Percentiles rank a stretch among this genome's conserved stretches.
Evolutionary conservation across 2,797 vertebrate species (phyloP).

Genomic region (Meda fulgida): DNA sequence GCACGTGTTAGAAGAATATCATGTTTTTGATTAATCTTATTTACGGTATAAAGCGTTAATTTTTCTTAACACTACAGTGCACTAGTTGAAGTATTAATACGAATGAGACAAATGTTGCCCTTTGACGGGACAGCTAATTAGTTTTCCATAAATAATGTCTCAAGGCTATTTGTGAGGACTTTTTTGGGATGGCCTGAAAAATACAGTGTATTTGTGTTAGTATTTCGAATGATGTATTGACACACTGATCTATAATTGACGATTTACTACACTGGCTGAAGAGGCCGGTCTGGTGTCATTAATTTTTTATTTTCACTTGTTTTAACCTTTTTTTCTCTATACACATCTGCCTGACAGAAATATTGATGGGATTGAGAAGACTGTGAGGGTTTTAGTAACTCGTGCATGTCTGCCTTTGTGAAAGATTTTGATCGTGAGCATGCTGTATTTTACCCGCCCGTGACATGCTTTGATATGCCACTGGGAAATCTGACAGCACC

Average conservation of each 20-base stretch:
- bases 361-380: slow-evolving; percentile 46
- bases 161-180: slow-evolving; percentile 1
- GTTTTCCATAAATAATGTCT: slow-evolving; percentile 33
- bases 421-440: slow-evolving; percentile 33
- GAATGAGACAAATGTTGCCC: slow-evolving; percentile 16
- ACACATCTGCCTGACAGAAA: slow-evolving; percentile 62
- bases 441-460: slow-evolving; percentile 44
- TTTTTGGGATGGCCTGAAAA: slow-evolving; percentile 45
- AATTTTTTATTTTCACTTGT: slow-evolving; percentile 60
- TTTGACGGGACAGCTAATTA: slow-evolving; percentile 8
- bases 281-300: slow-evolving; percentile 54
- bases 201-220: slow-evolving; percentile 54
- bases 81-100: not conserved
- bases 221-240: slow-evolving; percentile 58
- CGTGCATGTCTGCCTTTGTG: slow-evolving; percentile 30
- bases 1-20: not conserved
- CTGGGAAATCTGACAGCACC: slow-evolving; percentile 60
- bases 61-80: not conserved
- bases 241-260: slow-evolving; percentile 61
- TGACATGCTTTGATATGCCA: slow-evolving; percentile 66
- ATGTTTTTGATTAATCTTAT: not conserved
- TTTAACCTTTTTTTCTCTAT: slow-evolving; percentile 54
- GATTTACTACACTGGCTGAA: slow-evolving; percentile 55
- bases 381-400: slow-evolving; percentile 35
- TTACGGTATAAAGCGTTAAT: not conserved